A percentile compares a stretch with the other conserved stretches of the same genome.
phyloP scores from a whole-genome alignment of 1,140 invertebrate genomes.

The Drosophila orena region DNA sequence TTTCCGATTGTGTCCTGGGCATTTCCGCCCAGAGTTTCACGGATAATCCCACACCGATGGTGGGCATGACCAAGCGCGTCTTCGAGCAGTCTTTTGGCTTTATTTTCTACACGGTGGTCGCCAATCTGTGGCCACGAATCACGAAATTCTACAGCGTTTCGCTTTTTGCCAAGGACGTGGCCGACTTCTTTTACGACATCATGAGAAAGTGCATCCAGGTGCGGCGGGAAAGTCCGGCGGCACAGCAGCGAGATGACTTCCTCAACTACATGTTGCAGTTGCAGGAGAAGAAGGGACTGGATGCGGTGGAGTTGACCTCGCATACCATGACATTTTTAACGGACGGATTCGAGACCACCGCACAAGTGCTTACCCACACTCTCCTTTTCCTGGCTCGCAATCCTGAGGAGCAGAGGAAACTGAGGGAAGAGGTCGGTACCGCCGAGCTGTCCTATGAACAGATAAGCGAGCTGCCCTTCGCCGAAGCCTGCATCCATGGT shows the following conservation, averaged over 20 bases:
- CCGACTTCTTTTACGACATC: slow-evolving; percentile 69
- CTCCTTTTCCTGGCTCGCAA: slow-evolving; percentile 50
- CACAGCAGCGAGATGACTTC: slow-evolving; percentile 73
- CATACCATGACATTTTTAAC: slow-evolving; percentile 68
- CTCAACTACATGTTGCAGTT: slow-evolving; percentile 79
- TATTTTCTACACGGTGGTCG: slow-evolving; percentile 36
- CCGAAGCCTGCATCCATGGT: slow-evolving; percentile 68
- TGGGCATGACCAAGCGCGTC: slow-evolving; percentile 49
- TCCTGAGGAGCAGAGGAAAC: slow-evolving; percentile 26
- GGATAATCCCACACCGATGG: slow-evolving; percentile 45
- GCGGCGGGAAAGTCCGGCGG: slow-evolving; percentile 48
- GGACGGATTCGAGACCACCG: slow-evolving; percentile 70
- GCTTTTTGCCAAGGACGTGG: slow-evolving; percentile 50
- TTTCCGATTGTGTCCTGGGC: slow-evolving; percentile 85
- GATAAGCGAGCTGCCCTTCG: slow-evolving; percentile 54
- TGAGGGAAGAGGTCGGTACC: slow-evolving; percentile 70
- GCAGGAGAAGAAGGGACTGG: slow-evolving; percentile 70
- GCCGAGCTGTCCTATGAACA: slow-evolving; percentile 45
- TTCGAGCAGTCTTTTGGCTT: slow-evolving; percentile 48
- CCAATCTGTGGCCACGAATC: slow-evolving; percentile 49
- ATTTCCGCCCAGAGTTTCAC: slow-evolving; percentile 80
- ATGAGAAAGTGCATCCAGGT: slow-evolving; percentile 63
- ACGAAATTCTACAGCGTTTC: slow-evolving; percentile 37
- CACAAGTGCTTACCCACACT: slow-evolving; percentile 45
- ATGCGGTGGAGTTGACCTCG: slow-evolving; percentile 34